These are phyloP conservation scores for Trissolcus brochymenae DNA, from an alignment of 2,888 invertebrate genomes.

Conservation along the genomic window DNA sequence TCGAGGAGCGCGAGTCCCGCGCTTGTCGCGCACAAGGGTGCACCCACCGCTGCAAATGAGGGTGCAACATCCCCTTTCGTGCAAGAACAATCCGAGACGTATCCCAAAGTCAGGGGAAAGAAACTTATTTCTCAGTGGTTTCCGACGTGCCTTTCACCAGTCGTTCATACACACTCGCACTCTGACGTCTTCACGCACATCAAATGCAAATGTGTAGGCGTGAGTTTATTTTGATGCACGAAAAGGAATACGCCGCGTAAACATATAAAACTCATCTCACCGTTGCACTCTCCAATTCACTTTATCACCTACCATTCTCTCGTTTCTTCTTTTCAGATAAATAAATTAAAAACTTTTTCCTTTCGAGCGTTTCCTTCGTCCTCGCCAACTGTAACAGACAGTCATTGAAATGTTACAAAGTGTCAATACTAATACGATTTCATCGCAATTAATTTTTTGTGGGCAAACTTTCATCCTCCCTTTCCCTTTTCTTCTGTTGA, in stretches of 20 bases:
- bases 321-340: conserved; percentile 9
- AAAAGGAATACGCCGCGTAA: conserved; percentile 34
- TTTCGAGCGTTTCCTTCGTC: no score
- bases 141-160: conserved; percentile 45
- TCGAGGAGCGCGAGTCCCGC: conserved; percentile 20
- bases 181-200: conserved; percentile 40
- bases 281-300: conserved; percentile 8
- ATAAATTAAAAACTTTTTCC: conserved; percentile 7
- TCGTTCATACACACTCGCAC: conserved; percentile 32
- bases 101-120: conserved; percentile 43
- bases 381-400: background rate
- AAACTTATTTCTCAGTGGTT: conserved; percentile 44
- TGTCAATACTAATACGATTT: no score
- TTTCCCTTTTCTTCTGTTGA: no score
- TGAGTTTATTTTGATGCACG: conserved; percentile 41
- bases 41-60: conserved; percentile 26
- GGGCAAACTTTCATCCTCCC: no score
- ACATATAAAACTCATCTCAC: conserved; percentile 39
- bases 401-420: conserved; percentile 4
- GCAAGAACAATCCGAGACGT: conserved; percentile 49
- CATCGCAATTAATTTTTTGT: no score
- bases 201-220: conserved; percentile 33
- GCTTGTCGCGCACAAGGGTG: conserved; percentile 29
- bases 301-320: conserved; percentile 4
- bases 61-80: conserved; percentile 35